These are phyloP conservation scores for Sarcophaga caerulescens DNA, from an alignment of 2,888 invertebrate genomes.

Conservation along the genomic window DNA sequence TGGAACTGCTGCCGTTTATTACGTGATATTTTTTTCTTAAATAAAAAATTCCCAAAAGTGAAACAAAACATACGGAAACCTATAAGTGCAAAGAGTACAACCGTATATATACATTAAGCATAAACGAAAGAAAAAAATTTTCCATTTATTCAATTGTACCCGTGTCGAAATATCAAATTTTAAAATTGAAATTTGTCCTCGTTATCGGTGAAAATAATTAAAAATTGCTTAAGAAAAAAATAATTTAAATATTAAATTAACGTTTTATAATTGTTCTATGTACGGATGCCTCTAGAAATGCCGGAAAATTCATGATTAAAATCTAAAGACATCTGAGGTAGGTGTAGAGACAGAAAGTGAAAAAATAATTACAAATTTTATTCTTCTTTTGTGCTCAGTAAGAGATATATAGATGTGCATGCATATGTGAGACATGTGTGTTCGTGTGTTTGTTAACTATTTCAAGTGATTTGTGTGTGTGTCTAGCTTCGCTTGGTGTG, in stretches of 20 bases:
- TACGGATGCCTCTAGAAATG: conserved; percentile 83
- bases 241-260: conserved; percentile 46
- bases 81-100: conserved; percentile 67
- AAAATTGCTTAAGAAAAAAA: conserved; percentile 49
- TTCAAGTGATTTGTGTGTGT: not conserved
- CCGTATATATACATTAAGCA: conserved; percentile 43
- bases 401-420: not conserved
- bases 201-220: conserved; percentile 65
- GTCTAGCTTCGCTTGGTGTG: conserved; percentile 39
- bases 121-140: conserved; percentile 61
- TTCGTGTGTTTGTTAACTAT: conserved; percentile 11
- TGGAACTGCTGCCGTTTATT: conserved; percentile 57
- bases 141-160: conserved; percentile 54
- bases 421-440: not conserved
- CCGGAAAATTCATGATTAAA: conserved; percentile 85
- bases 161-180: conserved; percentile 61
- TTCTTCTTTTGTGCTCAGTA: not conserved
- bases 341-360: conserved; percentile 75
- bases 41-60: conserved; percentile 40
- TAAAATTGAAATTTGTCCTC: conserved; percentile 62
- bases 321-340: conserved; percentile 82
- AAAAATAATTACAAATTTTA: conserved; percentile 39
- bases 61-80: conserved; percentile 66
- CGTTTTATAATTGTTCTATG: conserved; percentile 75
- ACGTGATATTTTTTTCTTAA: conserved; percentile 57